Evolutionary conservation across 1,140 invertebrate species (phyloP), one percentile per base, ranked within the genome.

Genomic region (Trachymyrmex cornetzi): DNA sequence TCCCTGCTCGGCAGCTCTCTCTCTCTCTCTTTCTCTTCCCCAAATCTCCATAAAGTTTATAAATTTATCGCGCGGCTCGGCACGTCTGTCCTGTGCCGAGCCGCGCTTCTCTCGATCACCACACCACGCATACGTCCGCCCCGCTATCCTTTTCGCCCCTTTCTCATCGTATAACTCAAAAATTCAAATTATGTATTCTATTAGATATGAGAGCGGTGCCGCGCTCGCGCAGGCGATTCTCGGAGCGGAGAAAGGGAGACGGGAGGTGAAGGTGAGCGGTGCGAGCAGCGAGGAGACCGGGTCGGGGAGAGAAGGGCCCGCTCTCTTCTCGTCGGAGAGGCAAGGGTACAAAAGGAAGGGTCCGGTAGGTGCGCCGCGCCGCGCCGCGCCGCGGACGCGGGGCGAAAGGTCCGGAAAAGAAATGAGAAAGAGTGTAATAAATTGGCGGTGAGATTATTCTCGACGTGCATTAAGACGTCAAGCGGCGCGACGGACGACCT

Each of bases 391-490:
- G 86, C 81, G 80, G 74, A 85, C 75, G 84, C 77, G 80, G 75
- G 53, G 84, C 61, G 81, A 89, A 87, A 88, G 87, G 90, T 75
- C 80, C 80, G 88, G 87, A 91, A 87, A 93, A 94, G 94, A 95
- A 95, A 95, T 94, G 94, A 95, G 94, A 95, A 95, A 95, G 94
- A 95, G 94, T 94, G 94, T 95, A 95, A 95, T 95, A 95, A 95
- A 95, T 95, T 95, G 95, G 94, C 93, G 94, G 94, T 94, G 93
- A 95, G 95, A 95, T 95, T 95, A 95, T 95, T 95, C 94, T 92
- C 94, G 94, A 95, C 94, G 93, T 95, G 94, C 94, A 95, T 95
- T 95, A 95, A 95, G 95, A 95, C 95, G 95, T 95, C 95, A 95
- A 95, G 95, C 95, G 92, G 95, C 93, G 95, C 94, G 95, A 93